Conservation (phyloP, 1,140 invertebrate genomes). For the Amyelois transitella region DNA sequence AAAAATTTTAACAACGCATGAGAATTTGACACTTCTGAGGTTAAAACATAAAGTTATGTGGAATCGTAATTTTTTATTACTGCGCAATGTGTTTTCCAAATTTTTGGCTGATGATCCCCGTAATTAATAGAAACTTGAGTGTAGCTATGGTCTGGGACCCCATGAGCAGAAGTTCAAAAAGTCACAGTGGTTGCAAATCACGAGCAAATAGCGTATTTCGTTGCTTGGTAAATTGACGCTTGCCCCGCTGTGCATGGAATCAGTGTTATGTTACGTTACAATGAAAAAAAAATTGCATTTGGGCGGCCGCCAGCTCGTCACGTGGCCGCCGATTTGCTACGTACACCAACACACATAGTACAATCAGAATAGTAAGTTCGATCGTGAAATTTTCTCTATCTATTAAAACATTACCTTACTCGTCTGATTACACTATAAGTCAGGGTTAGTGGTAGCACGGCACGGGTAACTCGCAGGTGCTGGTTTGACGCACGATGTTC, state of each 20-base stretch:
- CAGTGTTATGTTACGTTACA: conserved; percentile 10
- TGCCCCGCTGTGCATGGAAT: conserved; percentile 19
- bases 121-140: neutral
- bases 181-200: conserved; percentile 3
- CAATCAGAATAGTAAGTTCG: neutral
- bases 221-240: conserved; percentile 15
- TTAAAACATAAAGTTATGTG: too few species aligned
- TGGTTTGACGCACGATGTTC: too few species aligned
- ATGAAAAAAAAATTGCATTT: conserved; percentile 2
- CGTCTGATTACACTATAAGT: neutral
- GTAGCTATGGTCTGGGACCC: neutral
- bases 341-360: neutral
- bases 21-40: neutral
- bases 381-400: too few species aligned
- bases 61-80: too few species aligned
- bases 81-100: neutral
- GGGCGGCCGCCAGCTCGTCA: conserved; percentile 8
- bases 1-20: neutral
- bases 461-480: too few species aligned
- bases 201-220: conserved; percentile 1
- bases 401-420: neutral
- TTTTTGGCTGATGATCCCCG: neutral
- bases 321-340: conserved; percentile 3
- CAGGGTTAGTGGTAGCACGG: too few species aligned
- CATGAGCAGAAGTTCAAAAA: too few species aligned